These are phyloP conservation scores for Cheilosia urbana DNA, from an alignment of 2,888 invertebrate species.

Conservation along the genomic window DNA sequence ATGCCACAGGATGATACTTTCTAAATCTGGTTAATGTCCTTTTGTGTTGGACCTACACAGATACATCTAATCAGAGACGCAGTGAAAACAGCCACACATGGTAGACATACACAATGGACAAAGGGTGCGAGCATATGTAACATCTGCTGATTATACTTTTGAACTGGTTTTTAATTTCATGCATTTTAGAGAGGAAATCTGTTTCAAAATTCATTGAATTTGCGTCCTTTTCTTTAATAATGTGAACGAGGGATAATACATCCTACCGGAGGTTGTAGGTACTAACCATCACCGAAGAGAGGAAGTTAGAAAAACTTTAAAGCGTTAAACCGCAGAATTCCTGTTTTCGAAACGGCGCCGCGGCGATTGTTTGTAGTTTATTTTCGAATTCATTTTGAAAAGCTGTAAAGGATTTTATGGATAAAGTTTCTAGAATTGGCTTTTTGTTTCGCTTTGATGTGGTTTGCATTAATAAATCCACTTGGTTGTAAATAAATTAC, in stretches of 20 bases:
- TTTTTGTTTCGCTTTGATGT: conserved; percentile 38
- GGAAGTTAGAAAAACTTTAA: conserved; percentile 6
- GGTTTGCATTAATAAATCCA: conserved; percentile 54
- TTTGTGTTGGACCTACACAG: not conserved
- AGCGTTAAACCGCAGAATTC: conserved; percentile 16
- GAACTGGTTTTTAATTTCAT: conserved; percentile 39
- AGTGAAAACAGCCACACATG: conserved; percentile 62
- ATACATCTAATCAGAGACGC: conserved; percentile 40
- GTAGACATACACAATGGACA: conserved; percentile 9
- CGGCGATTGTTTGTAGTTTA: not conserved
- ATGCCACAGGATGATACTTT: conserved; percentile 24
- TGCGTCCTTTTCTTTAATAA: not conserved
- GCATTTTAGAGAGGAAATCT: conserved; percentile 1
- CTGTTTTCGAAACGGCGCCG: not conserved
- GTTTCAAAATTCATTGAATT: conserved; percentile 5
- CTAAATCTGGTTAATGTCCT: conserved; percentile 39
- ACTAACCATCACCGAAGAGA: not conserved
- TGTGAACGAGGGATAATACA: not conserved
- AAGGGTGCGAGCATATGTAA: conserved; percentile 41
- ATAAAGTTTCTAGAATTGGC: not conserved
- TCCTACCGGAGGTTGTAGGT: too few relatives aligned
- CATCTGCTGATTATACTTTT: conserved; percentile 62
- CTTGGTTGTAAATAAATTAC: conserved; percentile 47
- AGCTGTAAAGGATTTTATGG: conserved; percentile 24
- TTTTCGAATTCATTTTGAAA: not conserved